phyloP scores from a whole-genome alignment of 2,888 invertebrate species.

The Protodeltote pygarga region DNA sequence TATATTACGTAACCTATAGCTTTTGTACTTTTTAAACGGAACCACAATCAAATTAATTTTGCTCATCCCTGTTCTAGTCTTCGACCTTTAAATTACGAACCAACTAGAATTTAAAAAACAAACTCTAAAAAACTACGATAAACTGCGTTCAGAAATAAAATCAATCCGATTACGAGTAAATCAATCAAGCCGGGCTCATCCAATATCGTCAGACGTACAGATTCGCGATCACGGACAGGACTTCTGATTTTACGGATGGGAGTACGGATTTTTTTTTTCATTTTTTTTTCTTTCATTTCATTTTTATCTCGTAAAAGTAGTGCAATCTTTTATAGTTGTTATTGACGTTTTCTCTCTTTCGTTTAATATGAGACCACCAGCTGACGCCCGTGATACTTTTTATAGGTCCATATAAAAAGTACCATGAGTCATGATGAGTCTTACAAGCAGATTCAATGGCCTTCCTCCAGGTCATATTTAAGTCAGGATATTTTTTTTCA shows the following conservation, averaged over 20 bases:
- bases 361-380: neutral
- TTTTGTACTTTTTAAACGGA: too few relatives aligned
- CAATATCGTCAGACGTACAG: conserved; percentile 23
- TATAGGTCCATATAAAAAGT: too few relatives aligned
- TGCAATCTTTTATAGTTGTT: neutral
- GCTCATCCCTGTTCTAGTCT: too few relatives aligned
- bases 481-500: too few relatives aligned
- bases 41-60: too few relatives aligned
- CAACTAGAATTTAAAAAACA: too few relatives aligned
- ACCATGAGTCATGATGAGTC: too few relatives aligned
- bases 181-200: conserved; percentile 23
- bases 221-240: conserved; percentile 1
- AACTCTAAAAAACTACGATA: neutral
- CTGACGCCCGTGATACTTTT: too few relatives aligned
- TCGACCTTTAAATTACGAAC: too few relatives aligned
- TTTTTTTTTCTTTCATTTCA: conserved; percentile 7
- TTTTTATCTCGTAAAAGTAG: conserved; percentile 2
- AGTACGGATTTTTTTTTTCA: conserved; percentile 2
- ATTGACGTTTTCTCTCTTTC: neutral
- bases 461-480: too few relatives aligned
- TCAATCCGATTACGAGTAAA: conserved; percentile 20
- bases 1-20: too few relatives aligned
- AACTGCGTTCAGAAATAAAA: conserved; percentile 22
- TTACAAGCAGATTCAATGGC: too few relatives aligned
- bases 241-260: conserved; percentile 10